Conservation (phyloP, 2,113 vertebrate genomes). For the Collichthys lucidus region DNA sequence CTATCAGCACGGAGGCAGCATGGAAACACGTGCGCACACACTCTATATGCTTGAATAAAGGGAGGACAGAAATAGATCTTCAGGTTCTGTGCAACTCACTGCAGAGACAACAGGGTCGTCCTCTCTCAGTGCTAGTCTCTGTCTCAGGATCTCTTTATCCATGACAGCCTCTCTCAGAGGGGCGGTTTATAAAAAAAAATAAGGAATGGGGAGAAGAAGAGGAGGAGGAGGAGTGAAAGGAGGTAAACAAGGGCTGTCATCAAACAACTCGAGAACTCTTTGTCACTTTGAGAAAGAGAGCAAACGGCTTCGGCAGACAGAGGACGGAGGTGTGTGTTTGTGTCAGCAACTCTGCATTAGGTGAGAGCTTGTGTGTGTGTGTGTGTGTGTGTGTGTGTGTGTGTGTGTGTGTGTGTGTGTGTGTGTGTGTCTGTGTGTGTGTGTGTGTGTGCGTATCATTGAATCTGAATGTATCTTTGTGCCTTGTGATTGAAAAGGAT, state of each 20-base stretch:
- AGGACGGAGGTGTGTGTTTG: conserved; percentile 42
- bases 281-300: conserved; percentile 73
- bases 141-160: conserved; percentile 58
- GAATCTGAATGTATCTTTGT: conserved; percentile 50
- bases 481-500: conserved; percentile 40
- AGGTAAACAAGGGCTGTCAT: conserved; percentile 72
- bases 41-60: conserved; percentile 51
- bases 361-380: conserved; percentile 30
- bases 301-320: conserved; percentile 39
- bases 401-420: conserved; percentile 43
- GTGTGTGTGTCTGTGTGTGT: conserved; percentile 46
- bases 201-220: conserved; percentile 22
- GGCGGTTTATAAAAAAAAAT: conserved; percentile 42
- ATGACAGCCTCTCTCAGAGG: conserved; percentile 60
- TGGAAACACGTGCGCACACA: conserved; percentile 30
- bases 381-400: conserved; percentile 34
- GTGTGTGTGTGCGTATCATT: conserved; percentile 30
- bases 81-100: conserved; percentile 57
- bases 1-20: conserved; percentile 16
- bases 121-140: conserved; percentile 47
- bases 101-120: conserved; percentile 66
- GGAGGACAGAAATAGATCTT: conserved; percentile 70
- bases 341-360: conserved; percentile 52
- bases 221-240: conserved; percentile 37
- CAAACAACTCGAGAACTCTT: conserved; percentile 66